Evolutionary conservation across 2,113 vertebrate species (phyloP), one percentile per base, ranked within the genome.

Genomic region (Myotis davidii): DNA sequence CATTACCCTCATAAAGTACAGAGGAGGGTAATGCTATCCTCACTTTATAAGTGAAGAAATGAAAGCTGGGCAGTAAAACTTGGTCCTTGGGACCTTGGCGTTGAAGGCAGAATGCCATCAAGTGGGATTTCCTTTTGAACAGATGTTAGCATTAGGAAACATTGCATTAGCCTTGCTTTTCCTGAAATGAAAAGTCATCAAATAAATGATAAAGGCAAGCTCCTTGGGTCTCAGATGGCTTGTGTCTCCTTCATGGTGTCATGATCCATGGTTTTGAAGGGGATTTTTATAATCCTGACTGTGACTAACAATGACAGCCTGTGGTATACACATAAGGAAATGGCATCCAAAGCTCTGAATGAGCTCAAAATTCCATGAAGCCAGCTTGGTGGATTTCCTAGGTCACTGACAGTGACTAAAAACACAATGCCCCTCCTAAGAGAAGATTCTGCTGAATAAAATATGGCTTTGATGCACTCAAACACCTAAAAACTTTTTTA

Each of bases 321-420:
- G 37, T 64, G 20, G 42, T 69, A 42, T 61, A 69, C 45, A 61
- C 45, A 9, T 29, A 88, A 50, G 85, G 21, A 86, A 70, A 84
- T n/a, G 25, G 23, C 54, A 79, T 32, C 42, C 73, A 74, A 74
- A 94, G 52, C 52, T 92, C 65, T 59, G 65, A 87, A 91, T 85
- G 81, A 83, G 81, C 77, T 23, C 56, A 76, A 88, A 96, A 79
- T 88, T 65, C 29, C n/a, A 83, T 2, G 64, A 69, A 83, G 11
- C 76, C 87, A 77, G 25, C 48, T 8, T 32, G 50, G n/a, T 3
- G 1, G 94, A 90, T 45, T 93, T 86, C 48, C 67, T 48, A 88
- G 73, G 74, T 25, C 48, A 56, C 32, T 70, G 64, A 92, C 25
- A 23, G 81, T 74, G 10, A 92, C 92, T 91, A 61, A 96, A 86